Conservation (phyloP, 2,888 invertebrate species). For the Trichogramma evanescens region DNA sequence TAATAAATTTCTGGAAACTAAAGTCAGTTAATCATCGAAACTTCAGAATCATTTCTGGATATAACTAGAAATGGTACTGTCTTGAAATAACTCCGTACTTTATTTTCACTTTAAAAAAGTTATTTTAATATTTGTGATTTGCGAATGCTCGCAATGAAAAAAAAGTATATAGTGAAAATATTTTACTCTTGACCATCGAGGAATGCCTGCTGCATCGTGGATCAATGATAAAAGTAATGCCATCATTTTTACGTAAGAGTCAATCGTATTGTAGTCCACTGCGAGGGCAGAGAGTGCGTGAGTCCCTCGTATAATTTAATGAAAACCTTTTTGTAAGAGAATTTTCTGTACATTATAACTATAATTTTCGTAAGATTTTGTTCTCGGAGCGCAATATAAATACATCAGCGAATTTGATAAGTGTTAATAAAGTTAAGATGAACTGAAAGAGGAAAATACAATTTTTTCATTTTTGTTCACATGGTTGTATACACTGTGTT, state of each 20-base stretch:
- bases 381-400: constrained; percentile 33
- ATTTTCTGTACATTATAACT: constrained; percentile 46
- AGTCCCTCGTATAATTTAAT: constrained; percentile 32
- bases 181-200: constrained; percentile 21
- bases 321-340: constrained; percentile 37
- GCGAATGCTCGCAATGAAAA: background rate
- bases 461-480: constrained; percentile 18
- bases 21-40: too few relatives aligned
- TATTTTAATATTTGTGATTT: too few relatives aligned
- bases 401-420: constrained; percentile 20
- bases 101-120: too few relatives aligned
- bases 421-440: constrained; percentile 19
- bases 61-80: too few relatives aligned
- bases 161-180: constrained; percentile 7
- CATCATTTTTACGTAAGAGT: constrained; percentile 19
- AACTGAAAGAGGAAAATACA: constrained; percentile 9
- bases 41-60: too few relatives aligned
- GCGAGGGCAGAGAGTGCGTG: constrained; percentile 21
- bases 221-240: constrained; percentile 8
- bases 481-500: constrained; percentile 15
- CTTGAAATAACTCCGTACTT: too few relatives aligned
- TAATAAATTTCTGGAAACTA: too few relatives aligned
- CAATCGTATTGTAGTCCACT: constrained; percentile 15
- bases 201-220: constrained; percentile 11
- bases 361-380: constrained; percentile 32